A percentile compares a stretch with the other conserved stretches of the same genome.
Conservation (phyloP, 2,888 invertebrate genomes). For the Scaptomyza caliginosa region DNA sequence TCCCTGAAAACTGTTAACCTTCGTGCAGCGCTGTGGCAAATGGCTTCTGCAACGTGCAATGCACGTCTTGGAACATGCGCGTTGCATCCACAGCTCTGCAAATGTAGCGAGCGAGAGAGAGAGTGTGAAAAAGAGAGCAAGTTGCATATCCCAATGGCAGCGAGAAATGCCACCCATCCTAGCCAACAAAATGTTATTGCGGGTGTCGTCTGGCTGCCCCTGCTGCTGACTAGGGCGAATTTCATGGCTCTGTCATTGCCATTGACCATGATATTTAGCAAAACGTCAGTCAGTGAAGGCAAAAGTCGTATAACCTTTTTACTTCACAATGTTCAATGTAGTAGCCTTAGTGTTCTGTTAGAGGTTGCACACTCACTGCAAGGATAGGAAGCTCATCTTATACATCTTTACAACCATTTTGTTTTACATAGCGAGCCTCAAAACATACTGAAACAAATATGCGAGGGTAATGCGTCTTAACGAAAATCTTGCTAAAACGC, state of each 20-base stretch:
- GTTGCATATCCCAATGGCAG: conserved; percentile 20
- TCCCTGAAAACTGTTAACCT: conserved; percentile 67
- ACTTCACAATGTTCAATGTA: conserved; percentile 21
- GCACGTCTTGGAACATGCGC: conserved; percentile 62
- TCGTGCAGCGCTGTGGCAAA: conserved; percentile 63
- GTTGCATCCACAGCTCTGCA: conserved; percentile 34
- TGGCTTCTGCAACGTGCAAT: conserved; percentile 55
- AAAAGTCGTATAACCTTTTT: conserved; percentile 20
- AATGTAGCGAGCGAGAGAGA: neutral
- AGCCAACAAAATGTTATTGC: conserved; percentile 9
- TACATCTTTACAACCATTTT: neutral
- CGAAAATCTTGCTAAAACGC: neutral
- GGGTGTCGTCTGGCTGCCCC: conserved; percentile 72
- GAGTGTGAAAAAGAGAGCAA: conserved; percentile 4
- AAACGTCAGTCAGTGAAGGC: conserved; percentile 31
- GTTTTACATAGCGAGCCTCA: neutral
- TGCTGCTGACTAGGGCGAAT: conserved; percentile 34
- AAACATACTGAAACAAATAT: neutral
- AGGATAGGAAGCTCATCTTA: neutral
- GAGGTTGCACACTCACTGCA: conserved; percentile 7
- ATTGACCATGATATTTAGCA: conserved; percentile 72
- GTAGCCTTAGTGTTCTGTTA: conserved; percentile 23
- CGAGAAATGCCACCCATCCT: conserved; percentile 23
- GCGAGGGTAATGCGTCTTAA: neutral
- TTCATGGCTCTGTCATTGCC: conserved; percentile 46